These are phyloP conservation scores for Popillia japonica DNA, from an alignment of 1,140 invertebrate species.

Conservation along the genomic window DNA sequence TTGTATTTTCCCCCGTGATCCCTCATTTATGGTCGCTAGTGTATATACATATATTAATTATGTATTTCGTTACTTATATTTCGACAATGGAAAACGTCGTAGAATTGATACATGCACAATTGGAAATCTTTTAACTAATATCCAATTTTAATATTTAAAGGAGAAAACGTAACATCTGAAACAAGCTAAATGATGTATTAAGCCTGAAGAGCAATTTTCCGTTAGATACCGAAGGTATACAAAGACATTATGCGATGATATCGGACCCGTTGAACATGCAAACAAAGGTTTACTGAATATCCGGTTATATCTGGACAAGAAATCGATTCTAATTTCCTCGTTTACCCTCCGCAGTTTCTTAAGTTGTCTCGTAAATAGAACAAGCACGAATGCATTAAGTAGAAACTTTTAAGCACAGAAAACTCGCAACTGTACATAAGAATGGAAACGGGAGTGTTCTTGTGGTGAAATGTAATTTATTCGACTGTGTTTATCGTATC, in stretches of 20 bases:
- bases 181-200: background rate
- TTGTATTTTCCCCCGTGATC: too few relatives aligned
- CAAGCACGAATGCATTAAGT: background rate
- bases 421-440: background rate
- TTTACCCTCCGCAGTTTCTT: background rate
- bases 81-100: too few relatives aligned
- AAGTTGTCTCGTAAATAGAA: background rate
- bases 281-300: background rate
- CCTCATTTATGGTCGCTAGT: too few relatives aligned
- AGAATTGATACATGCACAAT: too few relatives aligned
- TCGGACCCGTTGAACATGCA: background rate
- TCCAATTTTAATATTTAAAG: background rate
- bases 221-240: background rate
- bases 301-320: background rate
- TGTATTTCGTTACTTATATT: too few relatives aligned
- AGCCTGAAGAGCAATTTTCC: background rate
- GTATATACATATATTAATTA: too few relatives aligned
- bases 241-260: background rate
- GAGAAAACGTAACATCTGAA: background rate
- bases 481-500: background rate
- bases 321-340: slow-evolving; percentile 14
- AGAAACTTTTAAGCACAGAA: background rate
- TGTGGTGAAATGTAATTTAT: slow-evolving; percentile 11
- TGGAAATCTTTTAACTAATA: too few relatives aligned
- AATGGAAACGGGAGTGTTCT: background rate